phyloP scores from a whole-genome alignment of 2,113 vertebrate genomes.

The Elephas maximus region DNA sequence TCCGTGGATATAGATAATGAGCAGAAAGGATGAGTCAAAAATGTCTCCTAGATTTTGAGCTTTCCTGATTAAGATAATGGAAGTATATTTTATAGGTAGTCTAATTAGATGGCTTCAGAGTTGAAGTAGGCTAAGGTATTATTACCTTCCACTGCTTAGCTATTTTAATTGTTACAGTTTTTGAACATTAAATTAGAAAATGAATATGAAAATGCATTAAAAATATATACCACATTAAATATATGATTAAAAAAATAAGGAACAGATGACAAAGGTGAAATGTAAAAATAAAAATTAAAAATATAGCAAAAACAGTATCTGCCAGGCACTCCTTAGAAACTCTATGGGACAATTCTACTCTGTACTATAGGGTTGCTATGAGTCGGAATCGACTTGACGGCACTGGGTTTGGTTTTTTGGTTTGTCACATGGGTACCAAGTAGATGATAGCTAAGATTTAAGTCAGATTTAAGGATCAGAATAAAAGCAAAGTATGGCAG shows the following conservation, averaged over 20 bases:
- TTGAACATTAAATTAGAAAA: neutral
- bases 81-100: neutral
- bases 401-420: too few species aligned
- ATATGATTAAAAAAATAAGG: neutral
- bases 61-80: neutral
- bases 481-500: too few species aligned
- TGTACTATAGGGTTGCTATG: too few species aligned
- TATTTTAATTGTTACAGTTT: constrained; percentile 26
- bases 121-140: neutral
- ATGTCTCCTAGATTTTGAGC: neutral
- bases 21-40: neutral
- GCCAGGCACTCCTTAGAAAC: too few species aligned
- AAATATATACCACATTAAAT: neutral
- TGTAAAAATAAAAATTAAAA: neutral
- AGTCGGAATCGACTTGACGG: too few species aligned
- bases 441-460: too few species aligned
- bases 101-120: neutral
- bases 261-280: neutral
- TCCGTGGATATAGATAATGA: neutral
- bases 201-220: neutral
- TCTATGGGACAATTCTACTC: too few species aligned
- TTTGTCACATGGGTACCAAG: too few species aligned
- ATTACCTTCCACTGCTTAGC: neutral
- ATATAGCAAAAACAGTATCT: neutral
- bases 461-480: too few species aligned